Evolutionary conservation across 2,797 vertebrate species (phyloP).

Genomic region (Hippopotamyrus pictus): DNA sequence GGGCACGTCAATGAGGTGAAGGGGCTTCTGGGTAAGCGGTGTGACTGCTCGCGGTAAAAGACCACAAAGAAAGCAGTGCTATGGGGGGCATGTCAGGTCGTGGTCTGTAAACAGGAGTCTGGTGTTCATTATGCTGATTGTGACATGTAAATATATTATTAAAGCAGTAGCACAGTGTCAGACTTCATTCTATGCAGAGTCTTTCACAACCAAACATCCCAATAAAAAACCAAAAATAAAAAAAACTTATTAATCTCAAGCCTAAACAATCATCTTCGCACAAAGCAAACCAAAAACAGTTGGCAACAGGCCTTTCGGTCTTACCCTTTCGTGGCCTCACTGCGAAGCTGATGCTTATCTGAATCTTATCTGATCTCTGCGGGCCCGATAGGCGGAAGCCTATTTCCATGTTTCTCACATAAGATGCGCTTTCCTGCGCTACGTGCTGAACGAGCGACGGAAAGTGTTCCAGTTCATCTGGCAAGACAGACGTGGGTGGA

Average conservation of each 20-base stretch:
- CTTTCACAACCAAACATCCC: not conserved
- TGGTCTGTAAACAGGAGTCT: not conserved
- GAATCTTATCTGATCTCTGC: slow-evolving; percentile 21
- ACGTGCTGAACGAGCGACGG: not conserved
- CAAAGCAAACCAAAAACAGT: not conserved
- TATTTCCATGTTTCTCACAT: slow-evolving; percentile 31
- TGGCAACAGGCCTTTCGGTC: not conserved
- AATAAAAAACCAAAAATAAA: not conserved
- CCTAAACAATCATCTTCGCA: not conserved
- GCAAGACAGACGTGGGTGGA: slow-evolving; percentile 3
- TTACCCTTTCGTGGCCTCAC: too few relatives aligned
- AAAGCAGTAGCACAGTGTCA: not conserved
- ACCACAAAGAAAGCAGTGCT: not conserved
- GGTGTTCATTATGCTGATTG: not conserved
- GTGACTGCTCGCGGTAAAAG: not conserved
- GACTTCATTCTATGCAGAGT: not conserved
- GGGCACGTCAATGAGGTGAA: not conserved
- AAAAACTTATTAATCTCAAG: not conserved
- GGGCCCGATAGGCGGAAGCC: slow-evolving; percentile 35
- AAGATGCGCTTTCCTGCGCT: not conserved
- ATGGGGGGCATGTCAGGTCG: not conserved
- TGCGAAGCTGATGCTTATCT: not conserved
- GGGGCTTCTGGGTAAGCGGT: not conserved
- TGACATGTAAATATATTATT: not conserved
- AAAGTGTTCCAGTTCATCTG: not conserved